Conservation (phyloP, 2,888 invertebrate genomes). For the Harpalus rufipes region DNA sequence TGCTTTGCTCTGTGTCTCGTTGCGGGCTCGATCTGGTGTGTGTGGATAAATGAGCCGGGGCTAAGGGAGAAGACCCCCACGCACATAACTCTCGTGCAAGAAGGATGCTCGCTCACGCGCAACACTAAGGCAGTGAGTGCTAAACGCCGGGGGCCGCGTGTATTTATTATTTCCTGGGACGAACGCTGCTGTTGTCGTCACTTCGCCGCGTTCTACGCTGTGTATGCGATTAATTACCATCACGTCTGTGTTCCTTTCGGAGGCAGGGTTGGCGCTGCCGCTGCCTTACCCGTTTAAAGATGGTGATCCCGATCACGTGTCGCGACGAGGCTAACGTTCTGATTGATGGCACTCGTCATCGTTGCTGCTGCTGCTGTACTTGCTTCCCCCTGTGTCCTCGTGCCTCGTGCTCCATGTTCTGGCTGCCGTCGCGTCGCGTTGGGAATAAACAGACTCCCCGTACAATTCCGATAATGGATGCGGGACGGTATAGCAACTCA, state of each 20-base stretch:
- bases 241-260: conserved; percentile 46
- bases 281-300: neutral
- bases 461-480: conserved; percentile 67
- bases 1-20: conserved; percentile 13
- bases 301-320: conserved; percentile 45
- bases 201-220: conserved; percentile 13
- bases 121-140: conserved; percentile 59
- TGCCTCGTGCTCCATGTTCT: neutral
- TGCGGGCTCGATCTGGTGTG: conserved; percentile 56
- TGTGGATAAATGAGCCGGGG: conserved; percentile 64
- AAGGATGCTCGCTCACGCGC: conserved; percentile 64
- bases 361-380: conserved; percentile 9
- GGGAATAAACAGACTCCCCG: conserved; percentile 67
- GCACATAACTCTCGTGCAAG: conserved; percentile 64
- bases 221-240: conserved; percentile 54
- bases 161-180: conserved; percentile 65
- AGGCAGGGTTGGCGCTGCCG: neutral
- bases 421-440: conserved; percentile 54
- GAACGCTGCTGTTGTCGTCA: conserved; percentile 56
- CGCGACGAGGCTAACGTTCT: conserved; percentile 39
- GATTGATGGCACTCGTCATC: conserved; percentile 60
- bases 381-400: conserved; percentile 12
- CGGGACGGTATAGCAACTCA: conserved; percentile 64
- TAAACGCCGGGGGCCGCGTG: conserved; percentile 61
- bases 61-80: conserved; percentile 30